Base-by-base conservation (phyloP, 2,113 vertebrate species). In the Psophia crepitans region DNA sequence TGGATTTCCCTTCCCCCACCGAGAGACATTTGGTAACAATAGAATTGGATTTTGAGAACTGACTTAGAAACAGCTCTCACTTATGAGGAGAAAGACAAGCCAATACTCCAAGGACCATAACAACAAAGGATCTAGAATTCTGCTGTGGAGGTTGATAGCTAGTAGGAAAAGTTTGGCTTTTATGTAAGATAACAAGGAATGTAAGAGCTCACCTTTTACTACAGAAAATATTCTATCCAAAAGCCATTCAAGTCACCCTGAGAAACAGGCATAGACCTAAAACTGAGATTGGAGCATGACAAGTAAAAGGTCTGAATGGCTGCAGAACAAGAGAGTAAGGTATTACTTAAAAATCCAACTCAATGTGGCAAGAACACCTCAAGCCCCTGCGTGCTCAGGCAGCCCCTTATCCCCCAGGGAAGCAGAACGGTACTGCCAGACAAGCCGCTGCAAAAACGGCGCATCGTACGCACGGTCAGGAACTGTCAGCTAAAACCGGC, bases 381-480 rank as follows among this genome's bases (percentile, higher is more conserved):
- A 6, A 54, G 18, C 32, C 37, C 63, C 51, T 41, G 60, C 32
- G 12, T 4, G 35, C 18, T 79, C 51, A 49, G 16, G n/a, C 46
- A 69, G 35, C 39, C 21, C 61, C 27, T 48, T 27, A 14, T 43
- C 46, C 81, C 11, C 30, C 20, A 11, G 39, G 15, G n/a, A 63
- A 80, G 39, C 7, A 63, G 64, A 64, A 24, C 2, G 0, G 27
- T 4, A 46, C 30, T 8, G 28, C 66, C 21, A 23, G 35, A 41
- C 24, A 44, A 74, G 73, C 27, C 26, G 33, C 43, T 27, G 19
- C 27, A 37, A 6, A 39, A 9, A n/a, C 18, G 8, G 41, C 2
- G 0, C 9, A 7, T 1, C 2, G 1, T 22, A 14, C 0, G 1
- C 32, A 37, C 2, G 0, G 16, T 2, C 53, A 32, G 1, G 15